Conservation (phyloP, 2,113 vertebrate genomes). For the Noturus placidus region DNA sequence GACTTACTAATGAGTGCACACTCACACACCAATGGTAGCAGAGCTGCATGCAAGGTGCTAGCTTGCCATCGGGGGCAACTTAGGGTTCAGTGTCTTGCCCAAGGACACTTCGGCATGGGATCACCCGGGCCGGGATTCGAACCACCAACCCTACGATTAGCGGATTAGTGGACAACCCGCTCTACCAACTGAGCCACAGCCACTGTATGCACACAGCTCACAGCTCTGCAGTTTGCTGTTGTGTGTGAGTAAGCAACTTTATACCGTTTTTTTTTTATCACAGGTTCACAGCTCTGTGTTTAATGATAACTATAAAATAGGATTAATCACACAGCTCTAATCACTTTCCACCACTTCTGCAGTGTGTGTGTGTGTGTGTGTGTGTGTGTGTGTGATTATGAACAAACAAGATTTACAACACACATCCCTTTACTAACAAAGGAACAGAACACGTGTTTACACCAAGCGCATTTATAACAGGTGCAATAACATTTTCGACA, state of each 20-base stretch:
- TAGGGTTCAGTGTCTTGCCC: too few relatives aligned
- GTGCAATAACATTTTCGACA: neutral
- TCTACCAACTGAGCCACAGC: too few relatives aligned
- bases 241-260: neutral
- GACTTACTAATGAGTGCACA: too few relatives aligned
- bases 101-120: too few relatives aligned
- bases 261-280: neutral
- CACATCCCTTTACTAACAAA: neutral
- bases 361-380: constrained; percentile 11
- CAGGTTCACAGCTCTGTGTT: neutral
- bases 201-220: too few relatives aligned
- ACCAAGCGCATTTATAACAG: neutral
- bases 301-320: constrained; percentile 11
- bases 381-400: neutral
- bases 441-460: neutral
- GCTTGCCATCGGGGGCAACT: too few relatives aligned
- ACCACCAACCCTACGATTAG: too few relatives aligned
- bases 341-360: neutral
- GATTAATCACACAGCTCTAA: neutral
- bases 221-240: neutral
- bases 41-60: too few relatives aligned
- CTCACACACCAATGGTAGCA: too few relatives aligned
- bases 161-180: too few relatives aligned
- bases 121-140: too few relatives aligned
- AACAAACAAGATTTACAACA: constrained; percentile 10